A percentile compares a stretch with the other conserved stretches of the same genome.
Conservation (phyloP, 2,113 vertebrate species). For the Podocnemis expansa region DNA sequence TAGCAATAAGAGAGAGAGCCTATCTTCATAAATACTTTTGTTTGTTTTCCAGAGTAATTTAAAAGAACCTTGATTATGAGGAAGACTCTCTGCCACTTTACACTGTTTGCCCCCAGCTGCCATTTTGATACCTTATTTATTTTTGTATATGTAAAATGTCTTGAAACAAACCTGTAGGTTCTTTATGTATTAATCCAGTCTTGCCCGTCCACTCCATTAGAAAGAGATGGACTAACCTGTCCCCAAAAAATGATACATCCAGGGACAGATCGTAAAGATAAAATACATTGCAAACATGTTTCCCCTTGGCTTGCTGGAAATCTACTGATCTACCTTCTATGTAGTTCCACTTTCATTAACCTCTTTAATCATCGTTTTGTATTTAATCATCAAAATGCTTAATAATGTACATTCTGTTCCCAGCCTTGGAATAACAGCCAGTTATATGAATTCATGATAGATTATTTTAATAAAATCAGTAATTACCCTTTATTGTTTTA, state of each 20-base stretch:
- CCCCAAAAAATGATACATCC: not conserved
- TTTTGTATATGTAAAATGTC: not conserved
- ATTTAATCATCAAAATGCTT: constrained; percentile 74
- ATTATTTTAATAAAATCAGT: constrained; percentile 83
- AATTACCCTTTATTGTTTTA: constrained; percentile 75
- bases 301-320: not conserved
- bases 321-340: not conserved
- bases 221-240: not conserved
- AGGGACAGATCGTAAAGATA: constrained; percentile 17
- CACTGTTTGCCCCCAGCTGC: not conserved
- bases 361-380: constrained; percentile 76
- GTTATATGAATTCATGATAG: constrained; percentile 69
- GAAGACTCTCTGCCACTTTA: not conserved
- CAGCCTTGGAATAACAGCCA: constrained; percentile 58
- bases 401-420: constrained; percentile 67
- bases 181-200: not conserved
- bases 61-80: not conserved
- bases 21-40: not conserved
- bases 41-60: not conserved
- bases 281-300: not conserved
- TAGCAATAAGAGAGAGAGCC: not conserved
- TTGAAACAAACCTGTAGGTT: not conserved
- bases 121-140: constrained; percentile 24
- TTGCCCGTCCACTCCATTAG: not conserved
- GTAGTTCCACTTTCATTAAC: constrained; percentile 67